These are phyloP conservation scores for Pachycephus smyrnensis DNA, from an alignment of 2,888 invertebrate genomes.

Conservation along the genomic window DNA sequence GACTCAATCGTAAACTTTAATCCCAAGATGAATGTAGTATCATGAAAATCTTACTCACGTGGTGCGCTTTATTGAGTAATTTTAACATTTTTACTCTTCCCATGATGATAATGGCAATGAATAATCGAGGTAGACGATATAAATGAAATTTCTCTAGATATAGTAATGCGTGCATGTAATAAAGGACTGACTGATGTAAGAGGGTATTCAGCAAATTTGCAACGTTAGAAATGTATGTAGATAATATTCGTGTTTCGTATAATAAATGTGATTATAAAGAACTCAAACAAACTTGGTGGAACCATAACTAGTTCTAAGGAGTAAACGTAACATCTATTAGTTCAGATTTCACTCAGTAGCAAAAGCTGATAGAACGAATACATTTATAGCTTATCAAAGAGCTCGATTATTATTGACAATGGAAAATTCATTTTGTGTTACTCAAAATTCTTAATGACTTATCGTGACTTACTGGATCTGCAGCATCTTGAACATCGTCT, in stretches of 20 bases:
- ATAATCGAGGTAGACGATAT: background rate
- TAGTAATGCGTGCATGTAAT: background rate
- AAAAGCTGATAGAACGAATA: background rate
- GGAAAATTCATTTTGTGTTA: no score
- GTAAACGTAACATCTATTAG: background rate
- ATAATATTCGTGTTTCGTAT: background rate
- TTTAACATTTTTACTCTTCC: background rate
- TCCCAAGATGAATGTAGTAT: no score
- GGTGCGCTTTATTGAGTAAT: no score
- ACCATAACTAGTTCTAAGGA: background rate
- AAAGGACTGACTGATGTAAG: background rate
- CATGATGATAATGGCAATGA: background rate
- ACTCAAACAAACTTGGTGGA: background rate
- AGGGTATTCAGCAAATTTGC: background rate
- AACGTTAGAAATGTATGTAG: no score
- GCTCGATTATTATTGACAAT: background rate
- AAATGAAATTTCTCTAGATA: background rate
- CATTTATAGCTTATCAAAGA: background rate
- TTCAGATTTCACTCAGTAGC: background rate
- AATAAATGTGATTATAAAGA: background rate
- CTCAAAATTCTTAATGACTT: background rate
- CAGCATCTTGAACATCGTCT: slow-evolving; percentile 47
- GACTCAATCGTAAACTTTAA: no score
- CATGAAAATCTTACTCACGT: no score
- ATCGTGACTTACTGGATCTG: slow-evolving; percentile 47